Conservation (phyloP, 35 echinoderm and acorn worm species). For the Acanthaster planci region DNA sequence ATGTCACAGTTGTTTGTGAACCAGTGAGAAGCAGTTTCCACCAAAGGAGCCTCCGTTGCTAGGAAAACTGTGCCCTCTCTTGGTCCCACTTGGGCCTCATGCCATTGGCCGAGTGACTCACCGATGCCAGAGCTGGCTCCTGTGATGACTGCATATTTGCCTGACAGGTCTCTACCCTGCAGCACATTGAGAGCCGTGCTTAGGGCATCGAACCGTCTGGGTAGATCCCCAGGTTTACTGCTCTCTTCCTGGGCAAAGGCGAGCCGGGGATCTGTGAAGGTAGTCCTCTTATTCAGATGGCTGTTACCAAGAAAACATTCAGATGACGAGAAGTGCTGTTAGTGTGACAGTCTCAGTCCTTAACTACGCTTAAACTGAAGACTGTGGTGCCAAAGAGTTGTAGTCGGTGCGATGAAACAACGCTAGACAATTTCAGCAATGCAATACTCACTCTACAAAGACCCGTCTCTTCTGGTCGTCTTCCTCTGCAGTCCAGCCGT, state of each 20-base stretch:
- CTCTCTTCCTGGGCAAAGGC: constrained; percentile 92
- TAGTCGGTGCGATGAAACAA: no score
- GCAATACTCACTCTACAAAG: constrained; percentile 89
- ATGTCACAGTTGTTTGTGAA: no score
- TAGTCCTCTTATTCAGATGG: constrained; percentile 92
- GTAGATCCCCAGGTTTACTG: constrained; percentile 50
- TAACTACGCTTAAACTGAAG: no score
- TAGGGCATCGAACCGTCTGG: constrained; percentile 91
- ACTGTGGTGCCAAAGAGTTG: no score
- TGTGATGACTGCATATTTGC: constrained; percentile 92
- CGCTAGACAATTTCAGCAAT: background rate
- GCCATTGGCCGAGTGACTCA: constrained; percentile 44
- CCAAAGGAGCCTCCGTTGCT: no score
- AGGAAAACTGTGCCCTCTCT: no score
- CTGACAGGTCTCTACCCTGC: constrained; percentile 86
- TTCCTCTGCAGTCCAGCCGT: constrained; percentile 79
- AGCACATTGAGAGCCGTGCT: constrained; percentile 78
- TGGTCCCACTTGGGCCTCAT: no score
- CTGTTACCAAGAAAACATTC: constrained; percentile 51
- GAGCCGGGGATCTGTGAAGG: constrained; percentile 88
- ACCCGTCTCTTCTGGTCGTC: constrained; percentile 77
- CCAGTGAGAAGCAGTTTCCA: no score
- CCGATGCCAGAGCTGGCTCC: constrained; percentile 96
- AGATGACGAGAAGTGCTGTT: no score
- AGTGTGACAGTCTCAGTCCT: no score